These are phyloP conservation scores for Mesoligia furuncula DNA, from an alignment of 2,888 invertebrate species.

Conservation along the genomic window DNA sequence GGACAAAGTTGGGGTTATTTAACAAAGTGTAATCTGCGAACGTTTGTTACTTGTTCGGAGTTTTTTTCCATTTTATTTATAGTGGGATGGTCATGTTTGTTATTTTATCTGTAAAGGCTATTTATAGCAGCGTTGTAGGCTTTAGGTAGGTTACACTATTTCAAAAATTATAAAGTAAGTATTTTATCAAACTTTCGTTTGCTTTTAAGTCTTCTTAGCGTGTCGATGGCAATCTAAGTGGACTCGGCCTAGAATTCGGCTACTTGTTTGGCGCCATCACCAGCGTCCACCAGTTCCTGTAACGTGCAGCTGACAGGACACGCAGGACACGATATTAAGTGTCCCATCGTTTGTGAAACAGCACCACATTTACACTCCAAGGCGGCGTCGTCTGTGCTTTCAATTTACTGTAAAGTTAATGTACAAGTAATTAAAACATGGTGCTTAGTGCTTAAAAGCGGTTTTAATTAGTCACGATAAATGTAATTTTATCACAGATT, in stretches of 20 bases:
- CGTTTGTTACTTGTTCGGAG: slow-evolving; percentile 6
- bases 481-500: slow-evolving; percentile 31
- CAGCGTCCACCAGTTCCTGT: too few relatives aligned
- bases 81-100: not conserved
- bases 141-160: not conserved
- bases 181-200: not conserved
- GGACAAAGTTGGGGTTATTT: slow-evolving; percentile 38
- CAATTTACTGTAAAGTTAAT: not conserved
- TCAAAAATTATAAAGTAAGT: not conserved
- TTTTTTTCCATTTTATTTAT: slow-evolving; percentile 1
- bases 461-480: slow-evolving; percentile 31
- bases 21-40: slow-evolving; percentile 21
- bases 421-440: slow-evolving; percentile 16
- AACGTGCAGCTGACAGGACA: too few relatives aligned
- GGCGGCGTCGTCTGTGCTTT: not conserved
- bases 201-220: not conserved
- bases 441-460: slow-evolving; percentile 4
- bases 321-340: too few relatives aligned
- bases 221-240: too few relatives aligned
- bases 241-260: too few relatives aligned
- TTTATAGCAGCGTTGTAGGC: not conserved
- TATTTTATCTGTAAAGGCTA: not conserved
- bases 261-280: too few relatives aligned
- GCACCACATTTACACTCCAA: too few relatives aligned
- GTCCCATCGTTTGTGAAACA: too few relatives aligned